Base-by-base conservation (phyloP, 2,888 invertebrate genomes). In the Agapetus fuscipes region DNA sequence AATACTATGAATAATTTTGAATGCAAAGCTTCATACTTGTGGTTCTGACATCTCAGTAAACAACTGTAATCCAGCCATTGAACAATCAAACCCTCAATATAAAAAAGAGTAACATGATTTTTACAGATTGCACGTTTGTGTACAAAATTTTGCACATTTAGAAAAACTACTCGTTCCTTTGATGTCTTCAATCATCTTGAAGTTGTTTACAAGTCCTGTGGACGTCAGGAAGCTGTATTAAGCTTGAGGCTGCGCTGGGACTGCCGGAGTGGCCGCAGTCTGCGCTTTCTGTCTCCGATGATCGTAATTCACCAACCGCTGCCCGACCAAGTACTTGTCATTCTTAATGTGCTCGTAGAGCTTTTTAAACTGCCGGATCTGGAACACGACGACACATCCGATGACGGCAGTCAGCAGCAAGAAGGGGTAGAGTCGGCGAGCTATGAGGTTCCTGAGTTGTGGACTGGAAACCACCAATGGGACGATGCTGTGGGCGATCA, bases 341-440 rank as follows among this genome's bases (percentile, higher is more conserved):
- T 98, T 97, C 67, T 96, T 95, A 56, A 98, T 98, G 64, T 95
- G 95, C 59, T 96, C 91, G 61, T 96, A 96, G 12, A 98, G 69
- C 55, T 90, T 87, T 54, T 80, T 82, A 67, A 98, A 91, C 60
- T 97, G 96, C 39, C 85, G 79, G 40, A 94, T 80, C 74, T 97
- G 90, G 56, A 94, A 83, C 46, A 76, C 74, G 38, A 88, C 70
- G 48, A 93, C 74, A 34, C 77, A 74, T 35, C 77, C 64, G 34
- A 83, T 65, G 37, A 83, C 62, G 34, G 76, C 74, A 16, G 83
- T 66, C 32, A 90, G 67, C 54, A 96, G 69, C 49, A 94, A 72
- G 52, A 85, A 83, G 17, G 96, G 96, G 68, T 96, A 97, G 7
- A 94, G 79, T 50, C 90, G 73, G 35, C 94, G 74, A 17, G 84